Evolutionary conservation across 2,113 vertebrate species (phyloP), one percentile per base, ranked within the genome.

Genomic region (Cacatua alba): DNA sequence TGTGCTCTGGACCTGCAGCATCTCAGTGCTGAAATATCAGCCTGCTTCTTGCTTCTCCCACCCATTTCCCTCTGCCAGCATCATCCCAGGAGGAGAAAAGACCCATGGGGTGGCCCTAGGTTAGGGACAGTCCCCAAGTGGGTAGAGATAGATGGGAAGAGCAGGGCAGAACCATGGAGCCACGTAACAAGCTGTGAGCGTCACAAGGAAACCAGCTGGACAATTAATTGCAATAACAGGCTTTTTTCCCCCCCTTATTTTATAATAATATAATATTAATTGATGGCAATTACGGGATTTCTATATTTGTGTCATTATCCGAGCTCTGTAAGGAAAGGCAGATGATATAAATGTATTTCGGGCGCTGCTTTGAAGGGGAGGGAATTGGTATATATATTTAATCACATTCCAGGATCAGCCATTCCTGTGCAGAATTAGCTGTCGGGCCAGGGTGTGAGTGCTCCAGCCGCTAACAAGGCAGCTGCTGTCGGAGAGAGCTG

Each of bases 211-310:
- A 37, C 44, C 21, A n/a, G 57, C 37, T 57, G 74, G 88, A 77
- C 37, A 49, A 77, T 46, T 88, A 74, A 69, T 86, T 53, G 60
- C 53, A 90, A 77, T 77, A 76, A 88, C 90, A 85, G 4, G 6
- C 3, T 7, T 31, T 55, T 10, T 4, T 5, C 1, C 14, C 6
- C 8, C 6, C 7, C 20, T 37, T 37, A 49, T 80, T 48, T 89
- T 39, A 69, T 60, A 85, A 88, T 48, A 52, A 25, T 46, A 92
- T 90, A 62, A 94, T 94, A 94, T 82, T 39, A 91, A 95, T 94
- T 87, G 77, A 87, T 75, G 55, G 90, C 87, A 92, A 82, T 92
- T 68, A 87, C 6, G 4, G 62, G 78, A 72, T 93, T 88, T 79
- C 92, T 94, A 11, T 64, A 29, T 82, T 94, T 82, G 39, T 90